These are phyloP conservation scores for Nemoura dubitans DNA, from an alignment of 2,888 invertebrate genomes.

Conservation along the genomic window DNA sequence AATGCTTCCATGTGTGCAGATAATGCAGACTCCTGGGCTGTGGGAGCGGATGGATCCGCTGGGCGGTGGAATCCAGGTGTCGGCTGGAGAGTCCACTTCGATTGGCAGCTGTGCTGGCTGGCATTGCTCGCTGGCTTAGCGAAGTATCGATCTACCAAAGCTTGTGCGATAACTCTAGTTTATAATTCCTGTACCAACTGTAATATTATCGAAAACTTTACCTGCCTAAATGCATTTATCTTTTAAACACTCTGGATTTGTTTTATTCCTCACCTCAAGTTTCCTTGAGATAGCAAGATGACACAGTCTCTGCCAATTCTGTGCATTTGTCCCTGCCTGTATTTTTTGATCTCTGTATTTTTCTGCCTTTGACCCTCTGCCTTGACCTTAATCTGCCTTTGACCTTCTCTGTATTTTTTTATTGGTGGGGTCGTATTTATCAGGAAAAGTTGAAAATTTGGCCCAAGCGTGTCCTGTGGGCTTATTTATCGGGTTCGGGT, in stretches of 20 bases:
- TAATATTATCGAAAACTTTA: background rate
- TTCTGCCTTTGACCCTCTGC: no score
- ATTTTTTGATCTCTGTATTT: no score
- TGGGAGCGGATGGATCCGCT: conserved; percentile 66
- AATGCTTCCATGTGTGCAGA: conserved; percentile 73
- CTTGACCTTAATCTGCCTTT: no score
- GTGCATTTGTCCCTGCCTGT: no score
- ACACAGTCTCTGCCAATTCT: no score
- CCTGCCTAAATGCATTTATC: conserved; percentile 12
- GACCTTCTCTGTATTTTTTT: no score
- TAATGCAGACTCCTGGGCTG: conserved; percentile 91
- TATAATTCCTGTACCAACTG: background rate
- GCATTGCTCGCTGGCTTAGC: conserved; percentile 46
- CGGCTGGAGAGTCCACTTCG: conserved; percentile 14
- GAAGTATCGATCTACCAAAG: background rate
- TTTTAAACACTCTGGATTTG: background rate
- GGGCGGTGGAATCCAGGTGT: conserved; percentile 40
- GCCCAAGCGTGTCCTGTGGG: no score
- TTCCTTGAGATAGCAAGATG: background rate
- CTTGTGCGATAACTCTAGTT: background rate
- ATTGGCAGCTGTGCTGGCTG: conserved; percentile 47
- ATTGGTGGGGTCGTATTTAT: no score
- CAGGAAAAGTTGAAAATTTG: no score
- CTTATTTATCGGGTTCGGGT: no score
- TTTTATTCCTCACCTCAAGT: background rate